phyloP scores from a whole-genome alignment of 2,113 vertebrate genomes.

The Mixornis gularis region DNA sequence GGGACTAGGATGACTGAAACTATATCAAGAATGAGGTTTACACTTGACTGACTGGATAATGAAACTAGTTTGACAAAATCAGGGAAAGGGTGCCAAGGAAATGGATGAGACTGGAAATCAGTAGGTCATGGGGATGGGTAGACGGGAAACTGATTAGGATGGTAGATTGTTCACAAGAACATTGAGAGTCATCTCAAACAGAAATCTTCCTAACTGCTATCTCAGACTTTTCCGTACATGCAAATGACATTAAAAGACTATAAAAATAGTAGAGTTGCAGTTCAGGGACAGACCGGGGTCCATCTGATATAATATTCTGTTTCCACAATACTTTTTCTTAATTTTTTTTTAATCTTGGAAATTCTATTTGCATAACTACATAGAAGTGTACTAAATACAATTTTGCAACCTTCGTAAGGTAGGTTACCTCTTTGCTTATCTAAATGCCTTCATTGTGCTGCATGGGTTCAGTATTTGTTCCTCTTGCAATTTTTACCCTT shows the following conservation, averaged over 20 bases:
- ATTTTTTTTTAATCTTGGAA: neutral
- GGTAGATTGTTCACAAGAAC: neutral
- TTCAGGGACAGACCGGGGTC: neutral
- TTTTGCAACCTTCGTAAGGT: neutral
- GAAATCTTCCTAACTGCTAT: neutral
- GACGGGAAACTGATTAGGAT: neutral
- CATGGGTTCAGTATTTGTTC: neutral
- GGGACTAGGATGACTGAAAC: neutral
- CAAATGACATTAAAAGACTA: neutral
- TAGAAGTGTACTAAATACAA: neutral
- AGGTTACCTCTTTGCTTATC: neutral
- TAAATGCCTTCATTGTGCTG: neutral
- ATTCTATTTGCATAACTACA: neutral
- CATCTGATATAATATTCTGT: neutral
- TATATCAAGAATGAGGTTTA: neutral
- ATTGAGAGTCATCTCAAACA: neutral
- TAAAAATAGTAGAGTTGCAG: neutral
- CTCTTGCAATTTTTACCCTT: neutral
- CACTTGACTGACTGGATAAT: neutral
- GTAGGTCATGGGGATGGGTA: neutral
- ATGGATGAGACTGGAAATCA: neutral
- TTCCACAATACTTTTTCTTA: neutral
- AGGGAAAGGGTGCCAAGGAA: neutral
- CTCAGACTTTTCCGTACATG: neutral
- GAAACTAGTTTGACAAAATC: neutral